Base-by-base conservation (phyloP, 2,888 invertebrate genomes). In the Acanthopleura granulata region DNA sequence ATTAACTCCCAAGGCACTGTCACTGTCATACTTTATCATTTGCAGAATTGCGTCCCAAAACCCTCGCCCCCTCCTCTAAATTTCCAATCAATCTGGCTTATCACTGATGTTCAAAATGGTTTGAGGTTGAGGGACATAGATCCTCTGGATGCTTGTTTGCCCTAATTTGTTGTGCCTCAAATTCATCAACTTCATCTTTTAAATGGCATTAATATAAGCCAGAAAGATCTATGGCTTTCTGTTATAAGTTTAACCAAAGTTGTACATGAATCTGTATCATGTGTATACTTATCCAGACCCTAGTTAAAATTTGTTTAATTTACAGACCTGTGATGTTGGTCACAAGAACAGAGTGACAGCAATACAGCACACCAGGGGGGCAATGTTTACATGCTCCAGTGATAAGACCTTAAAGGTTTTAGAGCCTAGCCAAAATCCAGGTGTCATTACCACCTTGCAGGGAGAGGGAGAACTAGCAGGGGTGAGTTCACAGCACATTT, bases 321-420 rank as follows among this genome's bases (percentile, higher is more conserved):
- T 57, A 18, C 80, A 89, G 89, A 85, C 84, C 3, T 85, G 84
- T 74, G 84, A 89, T 76, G 83, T 87, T 16, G 86, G 86, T 0
- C 88, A 88, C 75, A 81, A 72, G 4, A 83, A 83, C 11, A 85
- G 86, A 78, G 75, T 89, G 76, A 87, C 87, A 0, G 85, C 87
- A 0, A 80, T 89, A 18, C 75, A 81, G 0, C 83, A 86, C 77
- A 85, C 85, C n/a, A 78, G 78, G 50, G 89, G 89, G 14, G 86
- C 87, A 14, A 75, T 89, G 51, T 88, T 84, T 76, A 88, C 89
- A 6, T 84, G 86, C 66, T 88, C 86, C 50, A 85, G 85, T 6
- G 89, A 89, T 76, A 79, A 77, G 14, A 81, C 79, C 0, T 75
- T 89, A 40, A 85, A 85, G 74, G 82, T 88, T 12, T 73, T 85